phyloP scores from a whole-genome alignment of 2,888 invertebrate genomes.

The Lycia hirtaria region DNA sequence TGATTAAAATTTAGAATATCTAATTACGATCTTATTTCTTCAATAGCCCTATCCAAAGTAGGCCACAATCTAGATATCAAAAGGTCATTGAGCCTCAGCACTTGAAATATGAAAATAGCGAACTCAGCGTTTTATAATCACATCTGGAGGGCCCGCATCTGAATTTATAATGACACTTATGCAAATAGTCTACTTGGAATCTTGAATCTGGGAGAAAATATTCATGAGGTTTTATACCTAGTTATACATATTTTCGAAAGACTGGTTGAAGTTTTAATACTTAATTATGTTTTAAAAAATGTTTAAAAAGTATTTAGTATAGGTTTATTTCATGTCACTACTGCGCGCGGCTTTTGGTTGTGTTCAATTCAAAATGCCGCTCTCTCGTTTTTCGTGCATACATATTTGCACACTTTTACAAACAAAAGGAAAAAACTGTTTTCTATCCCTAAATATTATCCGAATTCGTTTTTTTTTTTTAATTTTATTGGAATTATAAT shows the following conservation, averaged over 20 bases:
- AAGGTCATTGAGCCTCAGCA: conserved; percentile 14
- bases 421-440: no score
- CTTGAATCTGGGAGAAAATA: conserved; percentile 16
- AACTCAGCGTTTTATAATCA: conserved; percentile 65
- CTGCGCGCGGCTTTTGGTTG: no score
- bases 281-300: not conserved
- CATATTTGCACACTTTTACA: no score
- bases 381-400: no score
- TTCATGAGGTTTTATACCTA: conserved; percentile 12
- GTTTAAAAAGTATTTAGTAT: not conserved
- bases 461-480: no score
- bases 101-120: conserved; percentile 18
- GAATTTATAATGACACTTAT: conserved; percentile 73
- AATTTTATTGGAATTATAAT: no score
- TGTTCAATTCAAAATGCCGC: no score
- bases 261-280: not conserved
- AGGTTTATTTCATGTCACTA: no score
- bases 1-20: no score
- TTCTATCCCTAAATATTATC: no score
- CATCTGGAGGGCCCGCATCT: conserved; percentile 51
- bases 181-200: conserved; percentile 53
- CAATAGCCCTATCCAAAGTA: not conserved
- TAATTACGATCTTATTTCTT: not conserved
- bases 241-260: not conserved
- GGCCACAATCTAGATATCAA: conserved; percentile 3